Percentiles rank a stretch among this genome's conserved stretches.
Evolutionary conservation across 2,888 invertebrate genomes (phyloP).

Genomic region (Hirudinaria manillensis): DNA sequence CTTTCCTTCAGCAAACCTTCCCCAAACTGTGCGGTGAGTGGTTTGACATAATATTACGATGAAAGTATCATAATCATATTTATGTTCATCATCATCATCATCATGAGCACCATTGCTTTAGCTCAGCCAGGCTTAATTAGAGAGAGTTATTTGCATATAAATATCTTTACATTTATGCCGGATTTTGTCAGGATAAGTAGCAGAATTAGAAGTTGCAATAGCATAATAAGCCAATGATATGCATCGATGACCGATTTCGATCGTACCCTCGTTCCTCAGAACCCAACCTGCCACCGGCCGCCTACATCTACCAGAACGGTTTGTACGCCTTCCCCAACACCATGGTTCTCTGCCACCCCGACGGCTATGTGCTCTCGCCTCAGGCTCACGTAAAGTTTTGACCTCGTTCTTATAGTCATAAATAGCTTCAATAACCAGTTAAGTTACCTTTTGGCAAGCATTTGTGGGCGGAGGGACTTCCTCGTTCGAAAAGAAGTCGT

Average conservation of each 20-base stretch:
- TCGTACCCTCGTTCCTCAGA: background rate
- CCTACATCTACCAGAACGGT: slow-evolving; percentile 31
- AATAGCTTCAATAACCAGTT: background rate
- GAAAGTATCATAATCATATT: too few species aligned
- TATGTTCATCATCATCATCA: too few species aligned
- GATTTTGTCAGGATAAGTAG: too few species aligned
- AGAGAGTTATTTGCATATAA: too few species aligned
- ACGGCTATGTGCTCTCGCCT: slow-evolving; percentile 31
- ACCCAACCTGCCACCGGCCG: slow-evolving; percentile 24
- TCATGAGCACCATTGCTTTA: too few species aligned
- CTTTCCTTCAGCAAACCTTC: slow-evolving; percentile 1
- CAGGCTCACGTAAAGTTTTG: slow-evolving; percentile 29
- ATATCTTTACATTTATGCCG: too few species aligned
- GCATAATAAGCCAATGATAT: too few species aligned
- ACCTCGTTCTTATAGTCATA: background rate
- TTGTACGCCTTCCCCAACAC: slow-evolving; percentile 27
- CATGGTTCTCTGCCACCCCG: slow-evolving; percentile 31
- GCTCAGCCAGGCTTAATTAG: too few species aligned
- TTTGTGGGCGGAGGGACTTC: background rate
- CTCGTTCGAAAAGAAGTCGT: background rate
- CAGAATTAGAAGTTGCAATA: too few species aligned
- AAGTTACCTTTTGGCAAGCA: background rate
- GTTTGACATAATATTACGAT: background rate
- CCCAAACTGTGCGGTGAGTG: background rate
- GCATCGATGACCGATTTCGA: too few species aligned